These are phyloP conservation scores for Drosophila nigrodunni DNA, from an alignment of 1,140 invertebrate genomes.

Conservation along the genomic window DNA sequence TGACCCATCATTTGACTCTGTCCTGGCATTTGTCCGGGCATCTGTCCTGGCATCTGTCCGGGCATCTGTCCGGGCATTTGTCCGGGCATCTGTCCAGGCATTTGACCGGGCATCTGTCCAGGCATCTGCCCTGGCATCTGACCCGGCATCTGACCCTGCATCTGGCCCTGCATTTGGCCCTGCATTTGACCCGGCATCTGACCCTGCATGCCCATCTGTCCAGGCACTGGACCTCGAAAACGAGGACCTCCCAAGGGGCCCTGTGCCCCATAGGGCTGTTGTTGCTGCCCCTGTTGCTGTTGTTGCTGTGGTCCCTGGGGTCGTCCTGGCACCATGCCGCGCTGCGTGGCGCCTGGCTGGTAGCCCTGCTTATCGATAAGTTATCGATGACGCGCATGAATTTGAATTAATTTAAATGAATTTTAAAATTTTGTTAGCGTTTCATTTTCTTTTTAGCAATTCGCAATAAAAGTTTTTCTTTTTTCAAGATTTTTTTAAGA, in stretches of 20 bases:
- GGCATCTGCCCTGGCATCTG: conserved; percentile 48
- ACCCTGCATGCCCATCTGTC: conserved; percentile 57
- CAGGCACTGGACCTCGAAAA: conserved; percentile 75
- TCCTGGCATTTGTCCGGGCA: conserved; percentile 52
- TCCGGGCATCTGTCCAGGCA: conserved; percentile 59
- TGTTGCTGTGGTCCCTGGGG: conserved; percentile 77
- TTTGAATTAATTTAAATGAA: conserved; percentile 81
- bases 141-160: conserved; percentile 54
- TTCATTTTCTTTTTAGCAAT: conserved; percentile 52
- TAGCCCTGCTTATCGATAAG: conserved; percentile 71
- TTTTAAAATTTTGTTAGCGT: conserved; percentile 78
- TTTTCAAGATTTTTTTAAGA: no score
- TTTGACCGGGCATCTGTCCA: conserved; percentile 41
- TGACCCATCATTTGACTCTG: conserved; percentile 56
- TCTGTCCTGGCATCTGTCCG: conserved; percentile 59
- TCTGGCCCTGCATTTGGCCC: conserved; percentile 53
- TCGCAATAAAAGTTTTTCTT: conserved; percentile 42
- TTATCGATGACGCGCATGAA: conserved; percentile 58
- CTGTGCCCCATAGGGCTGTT: conserved; percentile 70
- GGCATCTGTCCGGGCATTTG: conserved; percentile 52
- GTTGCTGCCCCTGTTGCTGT: conserved; percentile 75
- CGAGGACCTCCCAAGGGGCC: conserved; percentile 68
- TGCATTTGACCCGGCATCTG: conserved; percentile 60
- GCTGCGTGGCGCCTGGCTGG: conserved; percentile 73
- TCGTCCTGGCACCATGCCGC: conserved; percentile 83